Percentiles rank a stretch among this genome's conserved stretches.
Conservation (phyloP, 2,797 vertebrate species). For the Brotogeris chrysoptera region DNA sequence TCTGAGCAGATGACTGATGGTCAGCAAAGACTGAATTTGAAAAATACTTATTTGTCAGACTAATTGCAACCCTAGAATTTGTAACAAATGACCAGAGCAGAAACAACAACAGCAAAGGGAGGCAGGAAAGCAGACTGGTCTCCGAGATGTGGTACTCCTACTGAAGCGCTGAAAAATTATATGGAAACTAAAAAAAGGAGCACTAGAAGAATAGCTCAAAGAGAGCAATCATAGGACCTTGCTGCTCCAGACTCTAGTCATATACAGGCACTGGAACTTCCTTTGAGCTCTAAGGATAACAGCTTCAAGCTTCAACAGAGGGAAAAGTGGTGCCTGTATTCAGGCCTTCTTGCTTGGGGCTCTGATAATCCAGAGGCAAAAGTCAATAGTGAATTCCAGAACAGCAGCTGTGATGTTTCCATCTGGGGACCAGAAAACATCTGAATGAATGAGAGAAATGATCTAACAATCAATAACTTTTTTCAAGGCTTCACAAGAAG, state of each 20-base stretch:
- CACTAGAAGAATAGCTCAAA: conserved; percentile 4
- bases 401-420: conserved; percentile 67
- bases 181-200: not conserved
- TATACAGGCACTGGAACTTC: not conserved
- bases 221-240: not conserved
- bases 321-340: conserved; percentile 15
- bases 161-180: not conserved
- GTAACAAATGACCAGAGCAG: not conserved
- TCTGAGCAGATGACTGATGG: conserved; percentile 40
- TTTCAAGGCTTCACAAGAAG: conserved; percentile 70
- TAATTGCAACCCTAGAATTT: not conserved
- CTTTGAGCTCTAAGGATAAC: conserved; percentile 15
- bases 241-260: conserved; percentile 11
- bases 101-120: not conserved
- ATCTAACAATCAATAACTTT: conserved; percentile 73
- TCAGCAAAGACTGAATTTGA: conserved; percentile 35
- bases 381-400: conserved; percentile 68
- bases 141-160: not conserved
- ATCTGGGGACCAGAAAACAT: conserved; percentile 74
- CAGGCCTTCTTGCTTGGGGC: conserved; percentile 38
- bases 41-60: not conserved
- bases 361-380: conserved; percentile 67
- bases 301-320: not conserved
- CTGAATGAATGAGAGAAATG: conserved; percentile 72
- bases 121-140: not conserved